Base-by-base conservation (phyloP, 2,888 invertebrate species). In the Daptonema setosum region DNA sequence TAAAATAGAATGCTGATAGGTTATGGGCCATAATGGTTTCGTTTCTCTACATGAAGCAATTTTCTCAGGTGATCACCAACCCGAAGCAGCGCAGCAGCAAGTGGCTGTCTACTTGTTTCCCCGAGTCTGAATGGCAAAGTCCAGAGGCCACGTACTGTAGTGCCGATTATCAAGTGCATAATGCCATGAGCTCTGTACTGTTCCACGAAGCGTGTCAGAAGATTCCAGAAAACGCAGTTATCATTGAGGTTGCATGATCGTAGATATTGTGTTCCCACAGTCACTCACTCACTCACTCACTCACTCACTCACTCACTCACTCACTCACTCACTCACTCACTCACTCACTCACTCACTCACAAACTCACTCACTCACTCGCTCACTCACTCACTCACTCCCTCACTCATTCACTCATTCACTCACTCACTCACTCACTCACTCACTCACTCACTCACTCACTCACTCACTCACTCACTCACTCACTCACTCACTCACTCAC, bases 71-170 rank as follows among this genome's bases (percentile, higher is more conserved):
- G 11, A 8, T 45, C n/a, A 8, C 45, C 45, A 22, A 45, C n/a
- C 45, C 45, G 17, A 45, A 45, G n/a, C 14, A 45, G 45, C 45
- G 95, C 62, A 80, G 83, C 0, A 62, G 78, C 0, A 80, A 81
- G 64, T 97, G 97, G 95, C 77, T 95, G 57, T 87, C 87, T 60
- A 84, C 88, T 28, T 91, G 91, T 54, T 83, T 95, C 66, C 87
- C 91, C 0, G 82, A 85, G 72, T 75, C 77, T 1, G 78, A 81
- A 54, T 91, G 90, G 90, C 78, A 78, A 61, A 78, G 80, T 1
- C 79, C 83, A 71, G 75, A 77, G 2, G 78, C 80, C 0, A 79
- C 80, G 68, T 76, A 80, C 2, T 63, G 87, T 59, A 86, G 86
- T 53, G 83, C 87, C 1, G 84, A 83, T 41, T 97, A 97, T 75